Base-by-base conservation (phyloP, 2,113 vertebrate genomes). In the Gallinago paraguaiae region DNA sequence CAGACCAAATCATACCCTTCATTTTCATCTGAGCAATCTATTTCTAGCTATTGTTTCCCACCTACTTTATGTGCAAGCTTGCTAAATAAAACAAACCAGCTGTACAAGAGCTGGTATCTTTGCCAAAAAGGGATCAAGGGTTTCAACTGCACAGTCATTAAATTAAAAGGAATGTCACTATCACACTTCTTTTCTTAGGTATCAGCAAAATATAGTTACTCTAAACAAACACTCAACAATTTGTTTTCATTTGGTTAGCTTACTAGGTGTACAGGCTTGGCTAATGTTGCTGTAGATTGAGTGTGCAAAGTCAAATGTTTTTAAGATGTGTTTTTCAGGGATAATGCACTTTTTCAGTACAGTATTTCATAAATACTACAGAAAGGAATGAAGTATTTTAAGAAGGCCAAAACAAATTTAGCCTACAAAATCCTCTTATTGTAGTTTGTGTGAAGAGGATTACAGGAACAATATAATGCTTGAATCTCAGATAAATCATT, bases 41-140 rank as follows among this genome's bases (percentile, higher is more conserved):
- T 93, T 92, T 91, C 90, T 65, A 82, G 93, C 86, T 81, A 90
- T 95, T 96, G 92, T 93, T 93, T 88, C 51, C 82, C 88, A 91
- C 75, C 72, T 84, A 88, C 51, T 82, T 90, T 35, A 94, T 71
- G 82, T 79, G 88, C 90, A 90, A 93, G 88, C 88, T 95, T 94
- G 92, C 95, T 90, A 80, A 93, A 90, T 90, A 83, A 75, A 92
- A 70, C 77, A 77, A 86, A 70, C 43, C 85, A 92, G 82, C 92
- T 64, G 76, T 24, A 84, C 60, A 56, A 82, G 51, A 86, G 35
- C 35, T 9, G 25, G 27, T 4, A 6, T n/a, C 93, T 63, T 77
- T 79, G 92, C 83, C 92, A 95, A 88, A 88, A 85, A 1, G 3
- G 86, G 80, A 95, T 75, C 69, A 75, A 81, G 76, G 74, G 56